Conservation (phyloP, 2,113 vertebrate genomes). For the Alligator mississippiensis region DNA sequence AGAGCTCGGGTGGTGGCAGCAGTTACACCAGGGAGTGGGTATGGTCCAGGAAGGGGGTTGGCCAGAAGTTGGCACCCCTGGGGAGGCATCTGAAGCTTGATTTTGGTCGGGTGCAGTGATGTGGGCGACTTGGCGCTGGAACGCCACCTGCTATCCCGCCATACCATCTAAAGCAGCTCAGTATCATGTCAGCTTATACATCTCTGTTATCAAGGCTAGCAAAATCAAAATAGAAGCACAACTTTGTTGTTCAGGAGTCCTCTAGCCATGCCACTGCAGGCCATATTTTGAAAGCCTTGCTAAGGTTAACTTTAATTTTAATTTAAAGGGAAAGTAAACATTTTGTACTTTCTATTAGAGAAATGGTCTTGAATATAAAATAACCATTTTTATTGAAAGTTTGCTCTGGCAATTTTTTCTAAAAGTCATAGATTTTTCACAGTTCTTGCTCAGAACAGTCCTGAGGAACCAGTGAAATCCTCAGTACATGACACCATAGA, state of each 20-base stretch:
- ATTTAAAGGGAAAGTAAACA: neutral
- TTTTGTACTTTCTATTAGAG: neutral
- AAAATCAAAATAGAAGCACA: neutral
- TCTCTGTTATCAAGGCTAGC: neutral
- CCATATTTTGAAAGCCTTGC: neutral
- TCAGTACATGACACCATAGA: neutral
- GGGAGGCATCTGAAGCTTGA: no score
- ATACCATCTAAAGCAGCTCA: neutral
- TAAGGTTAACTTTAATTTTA: neutral
- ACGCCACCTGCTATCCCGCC: no score
- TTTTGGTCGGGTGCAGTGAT: no score
- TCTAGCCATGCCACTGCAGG: rapidly evolving
- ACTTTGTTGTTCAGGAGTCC: rapidly evolving
- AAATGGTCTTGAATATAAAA: neutral
- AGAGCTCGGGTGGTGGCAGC: no score
- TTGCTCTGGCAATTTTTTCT: neutral
- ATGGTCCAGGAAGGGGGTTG: no score
- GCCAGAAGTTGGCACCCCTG: no score
- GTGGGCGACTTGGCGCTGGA: no score
- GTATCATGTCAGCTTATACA: neutral
- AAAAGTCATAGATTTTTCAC: neutral
- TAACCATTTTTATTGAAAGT: rapidly evolving
- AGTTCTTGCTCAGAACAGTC: neutral
- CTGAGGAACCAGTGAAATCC: neutral
- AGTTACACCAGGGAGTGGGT: no score